Conservation (phyloP, 1,140 invertebrate genomes). For the Drosophila seguyi region DNA sequence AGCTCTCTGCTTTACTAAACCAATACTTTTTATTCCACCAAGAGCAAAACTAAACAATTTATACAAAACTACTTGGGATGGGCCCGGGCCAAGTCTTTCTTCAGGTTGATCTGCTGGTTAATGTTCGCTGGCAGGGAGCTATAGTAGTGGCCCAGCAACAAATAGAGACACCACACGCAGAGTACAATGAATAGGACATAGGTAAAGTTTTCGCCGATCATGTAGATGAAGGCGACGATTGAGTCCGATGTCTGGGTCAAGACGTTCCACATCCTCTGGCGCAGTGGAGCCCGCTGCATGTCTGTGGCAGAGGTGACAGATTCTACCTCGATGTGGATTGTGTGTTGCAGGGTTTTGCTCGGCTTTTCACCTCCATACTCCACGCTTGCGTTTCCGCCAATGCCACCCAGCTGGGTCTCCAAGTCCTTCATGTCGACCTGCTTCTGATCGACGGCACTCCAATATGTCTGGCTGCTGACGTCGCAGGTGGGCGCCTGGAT, state of each 20-base stretch:
- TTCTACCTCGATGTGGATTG: slow-evolving; percentile 65
- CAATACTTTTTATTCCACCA: neutral
- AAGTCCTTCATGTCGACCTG: neutral
- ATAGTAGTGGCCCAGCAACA: slow-evolving; percentile 60
- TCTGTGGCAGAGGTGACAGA: slow-evolving; percentile 55
- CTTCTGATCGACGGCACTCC: slow-evolving; percentile 18
- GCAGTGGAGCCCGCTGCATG: slow-evolving; percentile 47
- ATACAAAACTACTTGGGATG: slow-evolving; percentile 16
- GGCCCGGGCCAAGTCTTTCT: slow-evolving; percentile 3
- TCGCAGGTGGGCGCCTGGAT: slow-evolving; percentile 36
- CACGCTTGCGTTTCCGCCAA: neutral
- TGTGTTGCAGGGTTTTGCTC: slow-evolving; percentile 42
- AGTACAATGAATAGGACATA: slow-evolving; percentile 60
- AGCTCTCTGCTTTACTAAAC: slow-evolving; percentile 6
- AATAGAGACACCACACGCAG: slow-evolving; percentile 68
- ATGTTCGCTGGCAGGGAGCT: slow-evolving; percentile 45
- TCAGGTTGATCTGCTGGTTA: slow-evolving; percentile 8
- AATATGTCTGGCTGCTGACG: slow-evolving; percentile 47
- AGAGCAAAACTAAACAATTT: slow-evolving; percentile 5
- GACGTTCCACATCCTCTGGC: slow-evolving; percentile 50
- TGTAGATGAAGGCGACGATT: slow-evolving; percentile 32
- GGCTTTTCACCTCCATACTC: slow-evolving; percentile 14
- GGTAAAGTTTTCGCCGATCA: slow-evolving; percentile 71
- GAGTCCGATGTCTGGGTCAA: slow-evolving; percentile 26
- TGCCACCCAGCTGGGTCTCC: slow-evolving; percentile 2